Evolutionary conservation across 2,888 invertebrate species (phyloP), one percentile per base, ranked within the genome.

Genomic region (Patella caerulea): DNA sequence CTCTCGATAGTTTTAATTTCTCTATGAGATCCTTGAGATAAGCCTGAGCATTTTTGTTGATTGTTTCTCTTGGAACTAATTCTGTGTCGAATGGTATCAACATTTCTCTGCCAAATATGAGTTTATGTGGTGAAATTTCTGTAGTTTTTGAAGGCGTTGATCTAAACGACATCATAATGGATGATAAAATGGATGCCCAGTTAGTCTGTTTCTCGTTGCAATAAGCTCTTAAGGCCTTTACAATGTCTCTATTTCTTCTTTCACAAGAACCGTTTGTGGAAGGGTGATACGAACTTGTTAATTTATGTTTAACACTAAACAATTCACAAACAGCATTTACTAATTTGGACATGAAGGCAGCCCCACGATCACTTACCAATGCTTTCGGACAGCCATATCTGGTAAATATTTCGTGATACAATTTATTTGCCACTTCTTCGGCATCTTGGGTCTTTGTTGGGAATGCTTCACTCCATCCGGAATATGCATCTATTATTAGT

Each of bases 181-280:
- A 34, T 34, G n/a, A n/a, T n/a, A n/a, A n/a, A n/a, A n/a, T n/a
- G 34, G 34, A 34, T 34, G 34, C 34, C 34, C 34, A 34, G 34
- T 34, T 34, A 34, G 34, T 34, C 34, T 34, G 34, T 34, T 34
- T 34, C 34, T 34, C 34, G 34, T 2, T 34, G 34, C 34, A 2
- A 34, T 34, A 34, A 3, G 81, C 71, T 71, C 83, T 73, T 4
- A 83, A n/a, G 14, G 74, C 71, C 70, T 85, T 84, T 29, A 76
- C 79, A 5, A 83, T 76, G 15, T 82, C 80, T n/a, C n/a, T n/a
- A n/a, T n/a, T n/a, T n/a, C n/a, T n/a, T n/a, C 82, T 71, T 59
- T 85, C 85, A 73, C 83, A 82, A 14, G 78, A 76, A 53, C 52
- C 34, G 52, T 14, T 45, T 15, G 54, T 9, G 14, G 19, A 12